Conservation (phyloP, 2,113 vertebrate species). For the Meriones unguiculatus region DNA sequence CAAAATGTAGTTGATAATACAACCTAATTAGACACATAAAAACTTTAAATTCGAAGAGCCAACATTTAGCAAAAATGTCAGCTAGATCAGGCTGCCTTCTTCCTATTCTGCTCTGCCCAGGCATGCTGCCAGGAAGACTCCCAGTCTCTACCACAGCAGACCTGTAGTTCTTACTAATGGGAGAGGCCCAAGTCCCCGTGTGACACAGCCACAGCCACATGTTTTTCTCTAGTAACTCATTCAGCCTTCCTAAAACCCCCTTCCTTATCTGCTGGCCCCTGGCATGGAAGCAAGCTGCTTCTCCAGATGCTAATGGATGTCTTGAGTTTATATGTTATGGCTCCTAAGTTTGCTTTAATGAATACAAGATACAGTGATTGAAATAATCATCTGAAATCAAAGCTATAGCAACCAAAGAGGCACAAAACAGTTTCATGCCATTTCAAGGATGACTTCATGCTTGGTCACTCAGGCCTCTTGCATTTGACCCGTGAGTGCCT, state of each 20-base stretch:
- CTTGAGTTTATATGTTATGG: neutral
- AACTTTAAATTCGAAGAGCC: neutral
- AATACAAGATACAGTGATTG: too few species aligned
- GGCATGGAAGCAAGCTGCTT: neutral
- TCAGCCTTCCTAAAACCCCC: neutral
- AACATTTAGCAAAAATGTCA: neutral
- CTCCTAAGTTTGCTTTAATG: neutral
- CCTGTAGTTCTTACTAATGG: neutral
- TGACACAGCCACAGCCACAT: rapidly evolving
- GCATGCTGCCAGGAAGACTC: neutral
- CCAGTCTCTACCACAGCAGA: neutral
- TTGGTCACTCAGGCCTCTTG: neutral
- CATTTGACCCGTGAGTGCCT: neutral
- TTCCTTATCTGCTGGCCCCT: too few species aligned
- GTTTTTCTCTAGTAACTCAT: neutral
- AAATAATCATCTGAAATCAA: neutral
- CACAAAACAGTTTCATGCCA: neutral
- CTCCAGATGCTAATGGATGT: too few species aligned
- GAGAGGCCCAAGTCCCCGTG: neutral
- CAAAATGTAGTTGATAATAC: neutral
- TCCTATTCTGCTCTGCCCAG: neutral
- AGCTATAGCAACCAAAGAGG: neutral
- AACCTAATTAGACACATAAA: neutral
- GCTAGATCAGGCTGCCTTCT: too few species aligned
- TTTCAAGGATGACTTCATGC: neutral